phyloP scores from a whole-genome alignment of 2,113 vertebrate species.

The Gallinago jamesoni region DNA sequence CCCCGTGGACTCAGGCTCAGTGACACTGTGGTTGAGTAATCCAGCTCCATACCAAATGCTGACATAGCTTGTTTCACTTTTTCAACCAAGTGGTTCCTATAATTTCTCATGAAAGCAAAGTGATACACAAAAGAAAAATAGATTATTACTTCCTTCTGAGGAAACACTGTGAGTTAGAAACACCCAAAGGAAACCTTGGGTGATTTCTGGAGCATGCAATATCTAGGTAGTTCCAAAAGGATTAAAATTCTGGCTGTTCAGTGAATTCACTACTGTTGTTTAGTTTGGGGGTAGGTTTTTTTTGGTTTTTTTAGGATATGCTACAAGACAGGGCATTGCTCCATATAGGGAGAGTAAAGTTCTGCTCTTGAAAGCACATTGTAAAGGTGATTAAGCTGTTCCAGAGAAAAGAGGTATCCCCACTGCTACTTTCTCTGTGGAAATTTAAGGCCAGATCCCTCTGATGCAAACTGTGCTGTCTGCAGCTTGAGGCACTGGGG shows the following conservation, averaged over 20 bases:
- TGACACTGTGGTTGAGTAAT: not conserved
- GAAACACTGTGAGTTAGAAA: not conserved
- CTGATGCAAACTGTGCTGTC: not conserved
- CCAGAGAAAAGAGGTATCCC: not conserved
- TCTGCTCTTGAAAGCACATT: not conserved
- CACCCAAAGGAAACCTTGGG: not conserved
- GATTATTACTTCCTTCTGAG: not conserved
- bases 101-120: not conserved
- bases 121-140: not conserved
- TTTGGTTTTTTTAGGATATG: not conserved
- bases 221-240: not conserved
- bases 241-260: not conserved
- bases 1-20: not conserved
- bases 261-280: not conserved
- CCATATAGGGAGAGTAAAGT: not conserved
- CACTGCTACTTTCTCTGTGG: not conserved
- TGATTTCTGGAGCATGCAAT: not conserved
- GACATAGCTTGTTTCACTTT: not conserved
- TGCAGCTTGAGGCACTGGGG: not conserved
- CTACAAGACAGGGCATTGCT: not conserved
- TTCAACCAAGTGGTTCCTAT: not conserved
- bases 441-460: not conserved
- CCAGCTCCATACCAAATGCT: not conserved
- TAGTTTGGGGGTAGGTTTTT: not conserved
- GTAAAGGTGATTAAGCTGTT: not conserved